Conservation (phyloP, 2,113 vertebrate genomes). For the Strix uralensis region DNA sequence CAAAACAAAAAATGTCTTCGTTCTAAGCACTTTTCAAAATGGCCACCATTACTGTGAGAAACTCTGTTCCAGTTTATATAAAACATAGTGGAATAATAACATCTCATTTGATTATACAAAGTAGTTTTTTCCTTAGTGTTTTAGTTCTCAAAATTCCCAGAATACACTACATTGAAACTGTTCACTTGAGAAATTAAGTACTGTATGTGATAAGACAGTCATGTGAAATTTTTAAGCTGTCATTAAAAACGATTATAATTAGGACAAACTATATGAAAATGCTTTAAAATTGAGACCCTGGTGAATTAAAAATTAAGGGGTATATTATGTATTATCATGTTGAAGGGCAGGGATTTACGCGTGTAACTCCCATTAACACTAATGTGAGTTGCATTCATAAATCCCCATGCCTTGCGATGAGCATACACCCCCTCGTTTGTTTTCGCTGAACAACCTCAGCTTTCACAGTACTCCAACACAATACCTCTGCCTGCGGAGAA, state of each 20-base stretch:
- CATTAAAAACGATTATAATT: constrained; percentile 83
- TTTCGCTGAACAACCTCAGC: background rate
- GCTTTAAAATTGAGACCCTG: constrained; percentile 78
- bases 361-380: constrained; percentile 66
- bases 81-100: constrained; percentile 73
- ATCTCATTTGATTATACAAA: constrained; percentile 73
- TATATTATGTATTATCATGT: constrained; percentile 77
- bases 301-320: constrained; percentile 82
- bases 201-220: constrained; percentile 76
- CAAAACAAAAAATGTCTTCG: background rate
- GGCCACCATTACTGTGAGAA: constrained; percentile 25
- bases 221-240: constrained; percentile 82
- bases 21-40: constrained; percentile 23
- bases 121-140: constrained; percentile 69
- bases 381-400: constrained; percentile 52
- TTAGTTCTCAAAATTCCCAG: constrained; percentile 78
- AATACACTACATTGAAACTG: constrained; percentile 75
- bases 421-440: constrained; percentile 11
- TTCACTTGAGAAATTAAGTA: constrained; percentile 83
- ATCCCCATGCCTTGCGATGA: constrained; percentile 15
- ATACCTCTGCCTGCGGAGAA: background rate
- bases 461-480: background rate
- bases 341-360: constrained; percentile 73
- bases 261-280: constrained; percentile 82
- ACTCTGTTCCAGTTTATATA: constrained; percentile 58